Evolutionary conservation across 53 echinoderm and acorn worm genomes (phyloP).

Genomic region (Stichopus horrens): DNA sequence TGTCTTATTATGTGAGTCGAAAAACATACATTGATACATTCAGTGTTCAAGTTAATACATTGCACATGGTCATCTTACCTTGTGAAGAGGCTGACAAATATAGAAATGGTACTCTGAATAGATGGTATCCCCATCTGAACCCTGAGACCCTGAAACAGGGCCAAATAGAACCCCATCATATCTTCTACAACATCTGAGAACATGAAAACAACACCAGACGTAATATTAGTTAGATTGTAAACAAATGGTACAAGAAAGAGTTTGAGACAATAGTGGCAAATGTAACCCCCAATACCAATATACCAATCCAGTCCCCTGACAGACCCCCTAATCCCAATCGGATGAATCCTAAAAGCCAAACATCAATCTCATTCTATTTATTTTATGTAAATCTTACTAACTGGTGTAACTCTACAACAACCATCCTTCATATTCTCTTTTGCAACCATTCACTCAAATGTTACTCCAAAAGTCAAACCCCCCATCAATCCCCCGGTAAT

Average conservation of each 20-base stretch:
- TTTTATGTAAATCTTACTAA: not conserved
- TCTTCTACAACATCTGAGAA: conserved; percentile 90
- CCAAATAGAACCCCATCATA: conserved; percentile 96
- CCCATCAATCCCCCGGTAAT: no score
- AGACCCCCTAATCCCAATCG: not conserved
- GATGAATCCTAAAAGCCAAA: not conserved
- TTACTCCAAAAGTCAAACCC: no score
- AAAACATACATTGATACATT: not conserved
- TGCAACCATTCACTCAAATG: no score
- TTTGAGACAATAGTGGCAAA: not conserved
- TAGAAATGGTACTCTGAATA: conserved; percentile 88
- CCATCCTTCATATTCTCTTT: no score
- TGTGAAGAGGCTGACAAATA: conserved; percentile 92
- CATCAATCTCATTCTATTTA: not conserved
- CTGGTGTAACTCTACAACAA: not conserved
- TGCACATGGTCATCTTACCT: conserved; percentile 55
- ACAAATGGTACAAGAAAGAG: not conserved
- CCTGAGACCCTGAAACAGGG: conserved; percentile 86
- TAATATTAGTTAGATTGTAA: not conserved
- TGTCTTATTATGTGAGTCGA: no score
- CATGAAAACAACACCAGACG: not conserved
- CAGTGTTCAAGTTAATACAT: not conserved
- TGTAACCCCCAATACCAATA: not conserved
- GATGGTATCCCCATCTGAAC: conserved; percentile 99
- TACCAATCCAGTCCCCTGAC: not conserved